Conservation (phyloP, 2,888 invertebrate genomes). For the Glaucopsyche alexis region DNA sequence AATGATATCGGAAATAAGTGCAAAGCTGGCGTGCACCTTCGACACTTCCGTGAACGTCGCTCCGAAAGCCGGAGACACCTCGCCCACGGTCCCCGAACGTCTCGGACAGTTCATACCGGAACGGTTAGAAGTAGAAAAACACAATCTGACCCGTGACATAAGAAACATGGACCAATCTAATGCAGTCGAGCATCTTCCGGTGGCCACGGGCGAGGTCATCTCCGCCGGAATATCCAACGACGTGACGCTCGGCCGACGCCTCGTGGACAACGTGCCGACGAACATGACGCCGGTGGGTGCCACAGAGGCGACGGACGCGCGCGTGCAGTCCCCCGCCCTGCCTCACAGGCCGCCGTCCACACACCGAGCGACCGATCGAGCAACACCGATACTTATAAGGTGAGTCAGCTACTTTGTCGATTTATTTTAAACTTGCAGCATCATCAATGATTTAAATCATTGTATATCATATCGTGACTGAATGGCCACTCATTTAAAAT, state of each 20-base stretch:
- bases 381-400: constrained; percentile 66
- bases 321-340: constrained; percentile 70
- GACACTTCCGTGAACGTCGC: constrained; percentile 53
- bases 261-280: constrained; percentile 54
- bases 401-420: constrained; percentile 39
- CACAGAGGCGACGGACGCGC: constrained; percentile 66
- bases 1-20: constrained; percentile 71
- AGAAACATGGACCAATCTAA: constrained; percentile 22
- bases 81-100: constrained; percentile 39
- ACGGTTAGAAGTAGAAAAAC: constrained; percentile 18
- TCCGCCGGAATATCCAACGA: constrained; percentile 43
- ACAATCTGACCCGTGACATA: neutral
- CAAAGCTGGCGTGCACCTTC: constrained; percentile 62
- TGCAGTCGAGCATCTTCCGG: constrained; percentile 10
- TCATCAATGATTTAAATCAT: neutral
- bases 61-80: constrained; percentile 35
- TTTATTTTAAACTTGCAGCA: neutral
- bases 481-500: neutral
- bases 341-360: constrained; percentile 65
- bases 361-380: constrained; percentile 59
- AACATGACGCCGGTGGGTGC: constrained; percentile 64
- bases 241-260: constrained; percentile 45
- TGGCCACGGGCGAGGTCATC: constrained; percentile 20
- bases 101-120: constrained; percentile 34
- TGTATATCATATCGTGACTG: neutral